phyloP scores from a whole-genome alignment of 2,888 invertebrate genomes.

The Autographa gamma region DNA sequence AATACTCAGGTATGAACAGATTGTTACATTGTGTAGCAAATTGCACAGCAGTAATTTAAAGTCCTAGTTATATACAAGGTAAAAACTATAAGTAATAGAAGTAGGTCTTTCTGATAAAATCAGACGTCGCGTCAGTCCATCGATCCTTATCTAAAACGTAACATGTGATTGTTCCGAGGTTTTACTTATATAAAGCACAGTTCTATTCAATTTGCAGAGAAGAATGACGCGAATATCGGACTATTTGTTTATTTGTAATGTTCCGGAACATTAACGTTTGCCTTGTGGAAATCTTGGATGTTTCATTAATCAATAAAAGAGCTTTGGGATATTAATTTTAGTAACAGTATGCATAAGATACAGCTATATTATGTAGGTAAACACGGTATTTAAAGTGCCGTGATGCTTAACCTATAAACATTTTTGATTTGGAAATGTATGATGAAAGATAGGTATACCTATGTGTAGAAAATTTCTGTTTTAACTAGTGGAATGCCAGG shows the following conservation, averaged over 20 bases:
- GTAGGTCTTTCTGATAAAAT: constrained; percentile 12
- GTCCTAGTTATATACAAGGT: background rate
- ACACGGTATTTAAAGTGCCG: no score
- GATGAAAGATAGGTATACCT: no score
- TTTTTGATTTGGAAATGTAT: no score
- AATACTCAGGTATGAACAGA: no score
- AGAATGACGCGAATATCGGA: constrained; percentile 19
- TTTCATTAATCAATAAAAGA: background rate
- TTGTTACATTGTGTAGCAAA: no score
- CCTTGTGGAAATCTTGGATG: background rate
- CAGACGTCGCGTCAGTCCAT: background rate
- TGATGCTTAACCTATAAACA: no score
- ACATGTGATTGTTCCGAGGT: constrained; percentile 23
- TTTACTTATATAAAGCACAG: constrained; percentile 15
- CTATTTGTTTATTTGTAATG: constrained; percentile 6
- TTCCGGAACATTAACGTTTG: background rate
- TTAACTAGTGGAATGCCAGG: background rate
- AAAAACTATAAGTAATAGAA: background rate
- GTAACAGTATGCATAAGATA: background rate
- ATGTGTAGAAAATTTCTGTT: no score
- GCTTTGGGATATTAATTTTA: background rate
- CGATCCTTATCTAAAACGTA: constrained; percentile 20
- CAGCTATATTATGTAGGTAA: background rate
- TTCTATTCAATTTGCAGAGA: constrained; percentile 31
- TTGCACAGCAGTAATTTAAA: background rate